Conservation (phyloP, 2,113 vertebrate species). For the Peromyscus polionotus region DNA sequence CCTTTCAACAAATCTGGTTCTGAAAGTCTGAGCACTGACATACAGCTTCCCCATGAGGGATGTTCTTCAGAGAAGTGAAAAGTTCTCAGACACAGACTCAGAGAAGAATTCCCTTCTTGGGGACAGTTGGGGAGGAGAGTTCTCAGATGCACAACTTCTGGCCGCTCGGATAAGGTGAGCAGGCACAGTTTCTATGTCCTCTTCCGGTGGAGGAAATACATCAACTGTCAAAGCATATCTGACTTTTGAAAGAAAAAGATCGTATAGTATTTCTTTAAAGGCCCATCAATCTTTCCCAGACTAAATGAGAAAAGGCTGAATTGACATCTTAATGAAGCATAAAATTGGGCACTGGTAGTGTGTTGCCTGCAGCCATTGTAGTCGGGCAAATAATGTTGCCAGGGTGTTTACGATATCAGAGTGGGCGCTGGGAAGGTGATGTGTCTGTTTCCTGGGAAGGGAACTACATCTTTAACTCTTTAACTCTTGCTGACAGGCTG, state of each 20-base stretch:
- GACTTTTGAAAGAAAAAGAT: constrained; percentile 67
- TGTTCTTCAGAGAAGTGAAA: neutral
- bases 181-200: constrained; percentile 25
- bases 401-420: constrained; percentile 15
- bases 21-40: constrained; percentile 15
- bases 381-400: neutral
- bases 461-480: constrained; percentile 16
- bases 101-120: neutral
- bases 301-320: constrained; percentile 73
- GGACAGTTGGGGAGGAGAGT: neutral
- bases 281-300: constrained; percentile 35
- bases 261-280: neutral
- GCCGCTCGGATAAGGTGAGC: neutral
- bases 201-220: constrained; percentile 33
- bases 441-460: neutral
- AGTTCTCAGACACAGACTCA: constrained; percentile 19
- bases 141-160: constrained; percentile 25
- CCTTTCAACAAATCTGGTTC: neutral
- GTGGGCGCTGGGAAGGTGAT: neutral
- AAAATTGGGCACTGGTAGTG: constrained; percentile 21
- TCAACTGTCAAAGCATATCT: constrained; percentile 48
- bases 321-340: constrained; percentile 56
- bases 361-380: constrained; percentile 25
- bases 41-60: neutral
- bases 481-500: constrained; percentile 7